Base-by-base conservation (phyloP, 2,113 vertebrate genomes). In the Pterocles burchelli region DNA sequence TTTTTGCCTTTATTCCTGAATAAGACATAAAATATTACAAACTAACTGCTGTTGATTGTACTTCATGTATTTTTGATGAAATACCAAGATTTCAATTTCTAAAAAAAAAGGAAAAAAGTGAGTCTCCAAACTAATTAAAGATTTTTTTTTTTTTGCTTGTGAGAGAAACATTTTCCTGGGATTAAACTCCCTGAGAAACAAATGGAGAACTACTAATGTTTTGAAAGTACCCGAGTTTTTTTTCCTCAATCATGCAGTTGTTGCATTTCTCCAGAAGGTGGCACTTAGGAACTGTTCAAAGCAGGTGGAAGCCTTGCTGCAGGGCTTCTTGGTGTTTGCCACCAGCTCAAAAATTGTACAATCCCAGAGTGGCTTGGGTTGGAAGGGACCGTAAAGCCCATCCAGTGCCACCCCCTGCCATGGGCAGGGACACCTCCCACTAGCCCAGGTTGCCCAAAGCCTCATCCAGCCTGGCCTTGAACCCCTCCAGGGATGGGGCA, bases 211-310 rank as follows among this genome's bases (percentile, higher is more conserved):
- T 41, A 9, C 31, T 10, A 26, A 11, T 17, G 24, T 70, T 74
- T 41, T 26, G 5, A 4, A 57, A 31, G 5, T 7, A 45, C 1
- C 11, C 34, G 38, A 22, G 0, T 5, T 84, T 70, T 25, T n/a
- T 41, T 41, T 41, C 41, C 41, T 28, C 33, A 21, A 7, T n/a
- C 46, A 55, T 71, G 88, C 75, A 86, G 45, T 83, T 65, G 45
- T 45, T 48, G 17, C 7, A 1, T 45, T 74, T 83, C 33, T 89
- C 95, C 96, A 92, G 92, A 2, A 75, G 96, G 93, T 78, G 96
- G 92, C 96, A 81, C 61, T 13, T 45, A 11, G 22, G 12, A 52
- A 52, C 93, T 15, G 2, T 14, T 21, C 36, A 36, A 78, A 52
- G 2, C 1, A 5, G 6, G 18, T 11, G 2, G 1, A 17, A 19